A percentile compares a stretch with the other conserved stretches of the same genome.
phyloP scores from a whole-genome alignment of 2,113 vertebrate species.

The Lagopus leucura region DNA sequence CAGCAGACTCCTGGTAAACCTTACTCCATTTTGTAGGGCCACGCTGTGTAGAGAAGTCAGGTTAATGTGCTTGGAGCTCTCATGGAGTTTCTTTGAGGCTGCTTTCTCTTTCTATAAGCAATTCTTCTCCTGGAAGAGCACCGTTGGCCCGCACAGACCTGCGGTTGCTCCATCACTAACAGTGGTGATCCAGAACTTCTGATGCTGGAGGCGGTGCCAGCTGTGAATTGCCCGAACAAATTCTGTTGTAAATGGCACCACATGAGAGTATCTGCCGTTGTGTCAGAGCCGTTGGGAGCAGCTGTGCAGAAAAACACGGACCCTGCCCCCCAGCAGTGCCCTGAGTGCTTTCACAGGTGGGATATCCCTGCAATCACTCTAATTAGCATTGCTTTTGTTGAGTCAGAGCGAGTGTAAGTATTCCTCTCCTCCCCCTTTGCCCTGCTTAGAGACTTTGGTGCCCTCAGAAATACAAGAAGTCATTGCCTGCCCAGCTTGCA shows the following conservation, averaged over 20 bases:
- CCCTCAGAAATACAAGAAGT: background rate
- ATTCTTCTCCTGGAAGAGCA: background rate
- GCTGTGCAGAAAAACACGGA: background rate
- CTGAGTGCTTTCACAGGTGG: background rate
- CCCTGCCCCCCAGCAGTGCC: background rate
- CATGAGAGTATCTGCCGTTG: background rate
- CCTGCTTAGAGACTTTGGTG: background rate
- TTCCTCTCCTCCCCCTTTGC: background rate
- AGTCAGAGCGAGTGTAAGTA: background rate
- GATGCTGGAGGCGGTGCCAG: background rate
- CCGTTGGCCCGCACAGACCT: background rate
- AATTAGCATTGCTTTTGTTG: background rate
- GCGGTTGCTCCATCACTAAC: background rate
- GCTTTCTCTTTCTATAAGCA: background rate
- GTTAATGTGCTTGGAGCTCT: background rate
- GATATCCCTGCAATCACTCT: background rate
- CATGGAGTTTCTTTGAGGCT: background rate
- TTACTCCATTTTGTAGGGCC: background rate
- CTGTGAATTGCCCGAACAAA: background rate
- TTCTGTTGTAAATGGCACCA: background rate
- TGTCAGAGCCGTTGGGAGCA: background rate
- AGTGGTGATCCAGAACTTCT: slow-evolving; percentile 10
- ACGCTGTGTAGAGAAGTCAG: background rate
- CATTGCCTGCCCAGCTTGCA: background rate
- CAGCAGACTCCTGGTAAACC: background rate